Base-by-base conservation (phyloP, 2,113 vertebrate genomes). In the Sminthopsis crassicaudata region DNA sequence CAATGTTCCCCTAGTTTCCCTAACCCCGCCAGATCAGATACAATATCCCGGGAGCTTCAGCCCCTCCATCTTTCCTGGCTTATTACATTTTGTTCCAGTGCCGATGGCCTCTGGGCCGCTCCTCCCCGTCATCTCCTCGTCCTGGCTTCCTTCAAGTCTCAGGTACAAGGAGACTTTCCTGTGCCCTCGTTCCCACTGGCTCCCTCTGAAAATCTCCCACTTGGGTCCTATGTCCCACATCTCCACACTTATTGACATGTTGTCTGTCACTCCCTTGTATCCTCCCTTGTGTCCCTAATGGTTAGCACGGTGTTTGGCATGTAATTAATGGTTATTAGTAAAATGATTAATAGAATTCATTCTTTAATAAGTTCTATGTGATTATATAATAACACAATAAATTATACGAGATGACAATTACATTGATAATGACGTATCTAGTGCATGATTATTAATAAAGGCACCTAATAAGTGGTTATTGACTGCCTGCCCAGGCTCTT, bases 181-280 rank as follows among this genome's bases (percentile, higher is more conserved):
- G 5, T 16, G 11, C 8, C 54, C 55, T 57, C 36, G 27, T 36
- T 27, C 30, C n/a, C n/a, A n/a, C n/a, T 7, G 36, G 36, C 14
- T 76, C 8, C 60, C 60, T 67, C 67, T n/a, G 67, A 19, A n/a
- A 7, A n/a, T 7, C 8, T 19, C 36, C 16, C 67, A 22, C 19
- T 30, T 30, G 0, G 14, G 4, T 5, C n/a, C 3, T 19, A n/a
- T 1, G 36, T 16, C 30, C 19, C n/a, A 5, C 2, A 19, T 76
- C 60, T 76, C 1, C 7, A 1, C 2, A 16, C 4, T n/a, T n/a
- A 22, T 30, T 36, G 30, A 30, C 11, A 36, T 30, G 2, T 12
- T 36, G 30, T 67, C 57, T 36, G 3, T 12, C n/a, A n/a, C n/a
- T n/a, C n/a, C 2, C 60, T 36, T 67, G 0, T 76, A 16, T 14